These are phyloP conservation scores for Gymnocheta viridis DNA, from an alignment of 2,888 invertebrate genomes.

Conservation along the genomic window DNA sequence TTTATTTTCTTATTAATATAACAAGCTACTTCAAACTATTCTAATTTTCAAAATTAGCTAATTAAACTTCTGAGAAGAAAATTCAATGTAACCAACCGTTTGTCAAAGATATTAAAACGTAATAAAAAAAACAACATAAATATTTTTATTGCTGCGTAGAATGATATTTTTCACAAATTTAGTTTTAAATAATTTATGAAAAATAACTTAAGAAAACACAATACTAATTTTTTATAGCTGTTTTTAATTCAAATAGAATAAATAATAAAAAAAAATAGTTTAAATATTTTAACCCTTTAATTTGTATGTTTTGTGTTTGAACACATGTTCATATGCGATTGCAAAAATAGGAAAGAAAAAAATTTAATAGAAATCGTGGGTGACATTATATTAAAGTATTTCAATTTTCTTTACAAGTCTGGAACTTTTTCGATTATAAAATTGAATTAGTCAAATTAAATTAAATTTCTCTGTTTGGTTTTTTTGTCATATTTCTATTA, in stretches of 20 bases:
- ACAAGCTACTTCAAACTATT: background rate
- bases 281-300: background rate
- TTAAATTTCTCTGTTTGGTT: background rate
- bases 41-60: no score
- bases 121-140: slow-evolving; percentile 17
- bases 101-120: background rate
- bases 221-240: background rate
- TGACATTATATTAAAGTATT: background rate
- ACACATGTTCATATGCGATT: background rate
- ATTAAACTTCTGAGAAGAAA: background rate
- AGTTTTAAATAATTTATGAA: background rate
- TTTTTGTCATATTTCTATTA: background rate
- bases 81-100: background rate
- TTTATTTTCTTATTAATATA: background rate
- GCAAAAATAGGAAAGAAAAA: background rate
- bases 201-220: background rate
- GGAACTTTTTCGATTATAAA: background rate
- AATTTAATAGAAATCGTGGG: background rate
- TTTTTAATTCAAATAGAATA: background rate
- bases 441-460: background rate
- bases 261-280: background rate
- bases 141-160: background rate
- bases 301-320: background rate
- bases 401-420: background rate
- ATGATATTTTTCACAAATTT: slow-evolving; percentile 2